These are phyloP conservation scores for Lethenteron camtschaticum DNA, from an alignment of 2,113 vertebrate genomes.

Conservation along the genomic window DNA sequence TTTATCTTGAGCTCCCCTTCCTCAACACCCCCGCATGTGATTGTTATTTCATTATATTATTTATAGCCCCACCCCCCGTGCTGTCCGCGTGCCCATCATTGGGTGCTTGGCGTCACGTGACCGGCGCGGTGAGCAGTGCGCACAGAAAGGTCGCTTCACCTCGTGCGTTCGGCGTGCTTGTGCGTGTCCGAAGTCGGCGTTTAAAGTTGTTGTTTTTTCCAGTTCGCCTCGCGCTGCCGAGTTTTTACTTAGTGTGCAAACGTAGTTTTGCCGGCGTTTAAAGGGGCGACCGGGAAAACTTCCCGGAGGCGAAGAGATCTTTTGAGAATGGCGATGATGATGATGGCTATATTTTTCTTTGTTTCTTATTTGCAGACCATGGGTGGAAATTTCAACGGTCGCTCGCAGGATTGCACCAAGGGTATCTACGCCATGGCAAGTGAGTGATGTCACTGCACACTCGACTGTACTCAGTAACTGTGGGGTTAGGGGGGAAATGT, in stretches of 20 bases:
- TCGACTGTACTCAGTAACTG: not conserved
- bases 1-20: too few species aligned
- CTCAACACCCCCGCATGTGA: too few species aligned
- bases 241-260: not conserved
- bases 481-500: not conserved
- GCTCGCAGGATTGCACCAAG: constrained; percentile 45
- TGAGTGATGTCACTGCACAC: constrained; percentile 18
- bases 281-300: too few species aligned
- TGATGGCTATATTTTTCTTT: not conserved
- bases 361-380: constrained; percentile 42
- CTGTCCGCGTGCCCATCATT: not conserved
- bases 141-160: too few species aligned
- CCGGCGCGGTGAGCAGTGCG: too few species aligned
- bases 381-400: constrained; percentile 70
- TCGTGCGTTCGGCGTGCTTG: too few species aligned
- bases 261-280: too few species aligned
- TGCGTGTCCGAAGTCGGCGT: too few species aligned
- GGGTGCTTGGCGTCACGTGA: not conserved
- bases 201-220: not conserved
- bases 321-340: too few species aligned
- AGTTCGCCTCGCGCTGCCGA: not conserved
- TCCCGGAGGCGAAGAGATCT: too few species aligned
- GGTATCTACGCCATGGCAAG: constrained; percentile 82
- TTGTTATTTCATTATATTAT: not conserved
- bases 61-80: not conserved